Base-by-base conservation (phyloP, 2,888 invertebrate genomes). In the Lycaena phlaeas region DNA sequence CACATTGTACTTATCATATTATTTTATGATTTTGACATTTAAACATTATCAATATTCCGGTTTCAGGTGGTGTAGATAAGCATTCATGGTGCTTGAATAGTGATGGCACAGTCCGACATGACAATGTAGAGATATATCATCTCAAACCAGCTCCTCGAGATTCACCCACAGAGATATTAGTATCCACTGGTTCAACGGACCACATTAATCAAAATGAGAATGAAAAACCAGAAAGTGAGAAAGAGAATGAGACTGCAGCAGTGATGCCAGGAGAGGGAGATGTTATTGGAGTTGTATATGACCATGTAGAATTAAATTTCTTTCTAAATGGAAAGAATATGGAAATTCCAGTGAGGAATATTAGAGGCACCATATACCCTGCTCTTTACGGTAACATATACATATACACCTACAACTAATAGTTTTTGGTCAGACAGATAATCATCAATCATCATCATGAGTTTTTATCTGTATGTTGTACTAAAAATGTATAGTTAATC, bases 291-390 rank as follows among this genome's bases (percentile, higher is more conserved):
- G 87, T 99, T 25, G 92, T 96, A 0, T 99, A 94, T 69, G 98
- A 99, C 69, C 98, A 99, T 69, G 92, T 97, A 44, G 96, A 98
- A 62, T 79, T 99, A 44, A 96, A 95, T 69, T 97, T 98, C 84
- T 97, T 90, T 72, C 81, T 97, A 27, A 98, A 98, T 79, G 98
- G 98, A 2, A 92, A 91, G 62, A 90, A 91, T 57, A 85, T 96
- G 61, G 94, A 96, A 57, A 89, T 91, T 55, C 92, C 96, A 12
- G 87, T 97, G 30, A 89, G 92, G 49, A 96, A 94, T 74, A 91
- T 97, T 48, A 94, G 92, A 64, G 97, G 95, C 48, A 92, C 94
- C 1, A 92, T 96, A 1, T 97, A 91, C 78, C 98, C 98, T 17
- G 93, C 94, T 15, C 87, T 98, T 44, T 97, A 94, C 86, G 97